These are phyloP conservation scores for Salticus scenicus DNA, from an alignment of 2,888 invertebrate species.

Conservation along the genomic window DNA sequence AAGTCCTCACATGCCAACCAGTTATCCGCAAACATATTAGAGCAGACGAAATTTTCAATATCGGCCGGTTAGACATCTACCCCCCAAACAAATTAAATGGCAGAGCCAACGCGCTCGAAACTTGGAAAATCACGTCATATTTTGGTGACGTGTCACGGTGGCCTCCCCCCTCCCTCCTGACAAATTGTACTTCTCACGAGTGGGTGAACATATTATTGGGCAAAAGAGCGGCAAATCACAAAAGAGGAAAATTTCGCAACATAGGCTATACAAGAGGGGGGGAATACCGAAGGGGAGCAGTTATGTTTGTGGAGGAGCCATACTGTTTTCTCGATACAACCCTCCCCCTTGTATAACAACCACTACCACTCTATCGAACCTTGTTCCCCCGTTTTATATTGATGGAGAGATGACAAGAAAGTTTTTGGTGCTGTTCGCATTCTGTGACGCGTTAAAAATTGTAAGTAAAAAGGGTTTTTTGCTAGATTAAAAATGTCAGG, in stretches of 20 bases:
- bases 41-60: slow-evolving; percentile 40
- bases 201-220: slow-evolving; percentile 58
- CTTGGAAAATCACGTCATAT: slow-evolving; percentile 57
- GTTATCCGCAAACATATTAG: slow-evolving; percentile 42
- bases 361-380: background rate
- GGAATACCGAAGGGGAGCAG: too few relatives aligned
- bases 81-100: slow-evolving; percentile 29
- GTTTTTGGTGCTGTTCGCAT: too few relatives aligned
- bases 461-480: slow-evolving; percentile 4
- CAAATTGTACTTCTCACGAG: slow-evolving; percentile 62
- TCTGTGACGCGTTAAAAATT: slow-evolving; percentile 8
- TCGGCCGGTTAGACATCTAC: slow-evolving; percentile 37
- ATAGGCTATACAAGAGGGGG: too few relatives aligned
- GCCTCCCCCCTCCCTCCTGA: slow-evolving; percentile 50
- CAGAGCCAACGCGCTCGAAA: slow-evolving; percentile 17
- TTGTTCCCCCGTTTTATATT: background rate
- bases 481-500: background rate
- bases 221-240: slow-evolving; percentile 57
- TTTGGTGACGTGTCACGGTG: slow-evolving; percentile 60
- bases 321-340: background rate
- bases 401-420: background rate
- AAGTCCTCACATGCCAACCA: slow-evolving; percentile 45
- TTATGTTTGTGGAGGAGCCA: slow-evolving; percentile 1
- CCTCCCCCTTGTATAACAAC: too few relatives aligned
- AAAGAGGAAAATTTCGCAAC: slow-evolving; percentile 18